Evolutionary conservation across 64 coral and sea anemone species (phyloP).

Genomic region (Dendronephthya gigantea): DNA sequence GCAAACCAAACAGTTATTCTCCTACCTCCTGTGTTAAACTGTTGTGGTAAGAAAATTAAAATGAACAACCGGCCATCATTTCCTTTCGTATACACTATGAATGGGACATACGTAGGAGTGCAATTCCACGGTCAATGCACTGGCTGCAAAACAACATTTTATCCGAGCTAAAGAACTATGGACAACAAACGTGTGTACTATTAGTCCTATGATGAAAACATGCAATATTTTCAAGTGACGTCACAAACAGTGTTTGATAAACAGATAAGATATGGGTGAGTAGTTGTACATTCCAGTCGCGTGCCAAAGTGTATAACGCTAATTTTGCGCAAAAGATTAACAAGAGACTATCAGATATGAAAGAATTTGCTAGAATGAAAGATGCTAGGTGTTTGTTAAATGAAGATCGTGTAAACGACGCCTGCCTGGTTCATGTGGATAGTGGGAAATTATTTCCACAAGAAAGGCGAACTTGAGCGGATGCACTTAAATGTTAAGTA

Average conservation of each 20-base stretch:
- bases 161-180: slow-evolving; percentile 21
- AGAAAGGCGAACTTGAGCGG: slow-evolving; percentile 8
- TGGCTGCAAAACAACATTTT: slow-evolving; percentile 45
- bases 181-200: neutral
- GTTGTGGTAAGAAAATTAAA: slow-evolving; percentile 43
- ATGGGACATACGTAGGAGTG: slow-evolving; percentile 43
- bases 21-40: slow-evolving; percentile 22
- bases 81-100: slow-evolving; percentile 45
- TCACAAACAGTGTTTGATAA: slow-evolving; percentile 9
- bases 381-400: slow-evolving; percentile 28
- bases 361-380: neutral
- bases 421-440: slow-evolving; percentile 51
- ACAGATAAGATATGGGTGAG: slow-evolving; percentile 17
- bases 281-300: slow-evolving; percentile 23
- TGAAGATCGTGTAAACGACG: slow-evolving; percentile 43
- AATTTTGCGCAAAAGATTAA: neutral
- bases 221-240: slow-evolving; percentile 20
- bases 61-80: slow-evolving; percentile 51
- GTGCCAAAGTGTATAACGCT: slow-evolving; percentile 15
- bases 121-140: slow-evolving; percentile 58
- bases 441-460: slow-evolving; percentile 28
- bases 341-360: neutral
- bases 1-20: slow-evolving; percentile 41
- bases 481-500: neutral
- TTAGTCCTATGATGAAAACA: neutral